Evolutionary conservation across 2,797 vertebrate genomes (phyloP).

Genomic region (Myotis planiceps): DNA sequence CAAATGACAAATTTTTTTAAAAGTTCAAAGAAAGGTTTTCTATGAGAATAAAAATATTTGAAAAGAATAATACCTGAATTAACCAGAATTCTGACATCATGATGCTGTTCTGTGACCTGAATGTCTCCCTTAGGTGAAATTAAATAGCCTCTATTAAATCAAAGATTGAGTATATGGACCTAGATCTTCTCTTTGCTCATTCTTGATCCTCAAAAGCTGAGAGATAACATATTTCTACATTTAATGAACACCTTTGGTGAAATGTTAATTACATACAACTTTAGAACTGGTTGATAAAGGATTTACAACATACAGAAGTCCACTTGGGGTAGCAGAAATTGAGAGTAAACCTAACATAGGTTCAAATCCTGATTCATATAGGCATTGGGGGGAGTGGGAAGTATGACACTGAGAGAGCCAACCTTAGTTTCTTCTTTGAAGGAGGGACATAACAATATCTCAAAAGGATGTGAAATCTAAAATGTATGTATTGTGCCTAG

Average conservation of each 20-base stretch:
- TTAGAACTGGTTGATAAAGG: not conserved
- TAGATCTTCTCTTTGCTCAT: conserved; percentile 31
- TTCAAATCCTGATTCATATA: not conserved
- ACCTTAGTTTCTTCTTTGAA: not conserved
- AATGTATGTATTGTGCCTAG: not conserved
- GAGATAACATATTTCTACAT: not conserved
- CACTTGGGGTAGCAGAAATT: not conserved
- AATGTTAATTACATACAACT: conserved; percentile 19
- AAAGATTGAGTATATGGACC: not conserved
- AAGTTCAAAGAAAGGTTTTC: not conserved
- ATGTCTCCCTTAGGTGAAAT: conserved; percentile 9
- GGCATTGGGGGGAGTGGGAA: not conserved
- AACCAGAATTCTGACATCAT: conserved; percentile 53
- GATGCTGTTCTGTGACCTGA: not conserved
- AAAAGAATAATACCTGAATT: not conserved
- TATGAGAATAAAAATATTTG: conserved; percentile 24
- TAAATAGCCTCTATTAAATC: conserved; percentile 31
- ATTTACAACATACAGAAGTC: not conserved
- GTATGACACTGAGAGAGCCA: not conserved
- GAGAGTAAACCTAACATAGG: not conserved
- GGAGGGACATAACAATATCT: conserved; percentile 10
- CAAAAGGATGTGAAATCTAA: not conserved
- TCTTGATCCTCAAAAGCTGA: conserved; percentile 27
- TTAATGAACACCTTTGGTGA: conserved; percentile 25
- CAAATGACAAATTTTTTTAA: not conserved